Evolutionary conservation across 2,888 invertebrate species (phyloP), one percentile per base, ranked within the genome.

Genomic region (Callyntrura guangdongensis): DNA sequence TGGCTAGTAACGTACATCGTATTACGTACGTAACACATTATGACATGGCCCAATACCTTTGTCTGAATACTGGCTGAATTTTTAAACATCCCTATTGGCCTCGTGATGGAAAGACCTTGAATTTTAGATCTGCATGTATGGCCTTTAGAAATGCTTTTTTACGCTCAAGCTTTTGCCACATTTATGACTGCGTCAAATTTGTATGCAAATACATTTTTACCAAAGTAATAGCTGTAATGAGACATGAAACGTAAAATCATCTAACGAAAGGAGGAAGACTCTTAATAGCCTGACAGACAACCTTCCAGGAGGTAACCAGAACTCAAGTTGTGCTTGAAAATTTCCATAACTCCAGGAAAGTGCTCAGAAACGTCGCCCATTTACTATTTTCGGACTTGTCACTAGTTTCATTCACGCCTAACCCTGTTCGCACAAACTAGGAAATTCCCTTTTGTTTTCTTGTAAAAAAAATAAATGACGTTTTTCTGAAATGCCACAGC

Each of bases 341-440:
- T 67, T 25, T 67, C 67, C 67, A 25, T 67, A 14, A 67, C 27
- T 67, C 67, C 67, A 27, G 67, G 67, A 67, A 67, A 67, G 67
- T 25, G 27, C 67, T 25, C 25, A 11, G 25, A n/a, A 64, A 64
- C 17, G n/a, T 45, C 72, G 36, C 45, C n/a, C 72, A 72, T 72
- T 72, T 36, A 45, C 72, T 45, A 72, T 36, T 45, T 72, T 72
- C 25, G 61, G 61, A 64, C n/a, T 56, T 56, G n/a, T 12, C n/a
- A 36, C 36, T 56, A n/a, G n/a, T n/a, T 0, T 56, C 27, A 4
- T 27, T 22, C 14, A 2, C 14, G 25, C 67, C 27, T 11, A 25
- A 67, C 27, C 67, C 9, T 3, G 3, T 6, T 36, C 36, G 36
- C 36, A 53, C 53, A 9, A 53, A 53, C 11, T 1, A 53, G 11